These are phyloP conservation scores for Gymnocheta viridis DNA, from an alignment of 2,888 invertebrate genomes.

Conservation along the genomic window DNA sequence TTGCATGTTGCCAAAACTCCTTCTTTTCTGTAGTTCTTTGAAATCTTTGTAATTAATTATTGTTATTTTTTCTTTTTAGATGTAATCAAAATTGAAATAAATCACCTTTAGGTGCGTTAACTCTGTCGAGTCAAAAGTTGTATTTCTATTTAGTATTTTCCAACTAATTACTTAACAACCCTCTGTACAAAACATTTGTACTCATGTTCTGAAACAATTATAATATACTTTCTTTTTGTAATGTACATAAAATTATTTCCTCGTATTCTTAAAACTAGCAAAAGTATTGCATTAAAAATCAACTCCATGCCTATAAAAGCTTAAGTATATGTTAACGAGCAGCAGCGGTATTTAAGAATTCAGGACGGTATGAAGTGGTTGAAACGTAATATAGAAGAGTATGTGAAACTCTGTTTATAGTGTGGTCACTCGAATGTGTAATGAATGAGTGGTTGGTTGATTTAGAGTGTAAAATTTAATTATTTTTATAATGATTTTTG, in stretches of 20 bases:
- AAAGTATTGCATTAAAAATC: background rate
- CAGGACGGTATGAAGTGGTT: background rate
- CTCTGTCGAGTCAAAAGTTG: background rate
- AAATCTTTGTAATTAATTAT: constrained; percentile 50
- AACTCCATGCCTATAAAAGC: background rate
- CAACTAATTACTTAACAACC: constrained; percentile 48
- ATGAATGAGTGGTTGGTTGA: constrained; percentile 2
- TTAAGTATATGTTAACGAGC: background rate
- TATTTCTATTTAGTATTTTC: background rate
- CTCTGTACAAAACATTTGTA: background rate
- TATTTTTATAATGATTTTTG: constrained; percentile 5
- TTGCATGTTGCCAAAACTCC: constrained; percentile 41
- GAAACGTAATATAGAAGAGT: background rate
- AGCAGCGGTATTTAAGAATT: background rate
- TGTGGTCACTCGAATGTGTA: constrained; percentile 5
- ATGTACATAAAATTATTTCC: background rate
- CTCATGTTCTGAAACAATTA: background rate
- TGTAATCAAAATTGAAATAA: background rate
- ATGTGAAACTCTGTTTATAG: background rate
- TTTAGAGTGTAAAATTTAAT: constrained; percentile 9
- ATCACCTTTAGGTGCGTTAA: background rate
- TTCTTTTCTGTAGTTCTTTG: constrained; percentile 10
- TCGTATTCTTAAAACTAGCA: background rate
- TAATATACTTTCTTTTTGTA: constrained; percentile 17
- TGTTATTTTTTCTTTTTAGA: background rate